A percentile compares a stretch with the other conserved stretches of the same genome.
phyloP scores from a whole-genome alignment of 1,140 invertebrate species.

The Metaphire vulgaris region DNA sequence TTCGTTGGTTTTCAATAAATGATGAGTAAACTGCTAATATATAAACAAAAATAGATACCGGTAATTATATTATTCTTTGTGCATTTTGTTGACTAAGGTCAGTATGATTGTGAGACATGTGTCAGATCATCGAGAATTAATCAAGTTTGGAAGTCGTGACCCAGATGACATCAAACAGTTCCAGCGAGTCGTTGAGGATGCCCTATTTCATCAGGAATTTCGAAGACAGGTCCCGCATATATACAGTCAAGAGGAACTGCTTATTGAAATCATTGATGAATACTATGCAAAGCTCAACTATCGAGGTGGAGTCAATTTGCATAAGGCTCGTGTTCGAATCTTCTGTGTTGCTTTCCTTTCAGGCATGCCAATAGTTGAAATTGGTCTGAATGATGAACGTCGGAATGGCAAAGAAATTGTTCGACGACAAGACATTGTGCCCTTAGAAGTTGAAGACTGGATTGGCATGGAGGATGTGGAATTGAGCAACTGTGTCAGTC shows the following conservation, averaged over 20 bases:
- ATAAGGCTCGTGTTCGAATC: constrained; percentile 89
- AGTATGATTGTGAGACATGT: neutral
- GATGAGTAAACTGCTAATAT: no score
- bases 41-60: no score
- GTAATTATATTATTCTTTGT: no score
- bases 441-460: constrained; percentile 98
- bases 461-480: constrained; percentile 88
- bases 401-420: constrained; percentile 99
- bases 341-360: constrained; percentile 88
- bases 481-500: constrained; percentile 88
- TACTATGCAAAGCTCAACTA: neutral
- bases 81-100: no score
- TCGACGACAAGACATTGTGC: constrained; percentile 96
- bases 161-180: neutral
- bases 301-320: constrained; percentile 63
- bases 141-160: neutral
- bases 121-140: neutral
- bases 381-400: constrained; percentile 93
- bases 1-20: no score
- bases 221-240: neutral
- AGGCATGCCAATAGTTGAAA: constrained; percentile 75
- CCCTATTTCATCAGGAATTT: neutral
- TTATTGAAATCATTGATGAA: neutral
- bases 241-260: neutral
- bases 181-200: neutral